These are phyloP conservation scores for Gonatopus flavifemur DNA, from an alignment of 1,140 invertebrate genomes.

Conservation along the genomic window DNA sequence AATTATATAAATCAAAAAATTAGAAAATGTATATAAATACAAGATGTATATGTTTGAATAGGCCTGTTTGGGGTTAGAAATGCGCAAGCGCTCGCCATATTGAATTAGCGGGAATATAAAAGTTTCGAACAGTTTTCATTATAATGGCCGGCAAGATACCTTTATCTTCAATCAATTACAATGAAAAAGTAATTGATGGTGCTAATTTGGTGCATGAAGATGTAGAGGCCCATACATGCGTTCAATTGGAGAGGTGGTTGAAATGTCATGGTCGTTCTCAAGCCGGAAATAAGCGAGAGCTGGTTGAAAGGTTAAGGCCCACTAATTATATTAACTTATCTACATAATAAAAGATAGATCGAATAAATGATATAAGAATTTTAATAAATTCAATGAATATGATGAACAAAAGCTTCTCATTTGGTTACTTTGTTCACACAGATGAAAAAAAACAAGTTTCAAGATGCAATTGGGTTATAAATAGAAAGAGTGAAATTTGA, in stretches of 20 bases:
- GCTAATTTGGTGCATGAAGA: not conserved
- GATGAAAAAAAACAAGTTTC: too few species aligned
- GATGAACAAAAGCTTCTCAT: too few species aligned
- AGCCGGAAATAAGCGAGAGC: not conserved
- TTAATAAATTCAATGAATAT: too few species aligned
- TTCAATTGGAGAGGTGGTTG: not conserved
- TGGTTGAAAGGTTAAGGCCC: slow-evolving; percentile 6
- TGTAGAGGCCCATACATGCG: not conserved
- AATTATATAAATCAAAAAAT: too few species aligned
- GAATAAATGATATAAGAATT: too few species aligned
- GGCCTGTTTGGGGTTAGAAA: not conserved
- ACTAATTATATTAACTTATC: too few species aligned
- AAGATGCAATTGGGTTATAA: too few species aligned
- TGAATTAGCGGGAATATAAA: slow-evolving; percentile 1
- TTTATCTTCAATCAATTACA: not conserved
- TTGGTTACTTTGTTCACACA: too few species aligned
- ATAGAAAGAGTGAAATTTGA: too few species aligned
- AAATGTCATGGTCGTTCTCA: slow-evolving; percentile 5
- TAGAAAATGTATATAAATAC: too few species aligned
- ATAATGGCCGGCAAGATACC: not conserved
- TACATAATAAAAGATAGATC: too few species aligned
- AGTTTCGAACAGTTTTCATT: slow-evolving; percentile 3
- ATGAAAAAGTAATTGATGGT: too few species aligned
- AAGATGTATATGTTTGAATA: not conserved
- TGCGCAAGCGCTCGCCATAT: slow-evolving; percentile 1